These are phyloP conservation scores for Thalassarche chlororhynchos DNA, from an alignment of 2,113 vertebrate species.

Conservation along the genomic window DNA sequence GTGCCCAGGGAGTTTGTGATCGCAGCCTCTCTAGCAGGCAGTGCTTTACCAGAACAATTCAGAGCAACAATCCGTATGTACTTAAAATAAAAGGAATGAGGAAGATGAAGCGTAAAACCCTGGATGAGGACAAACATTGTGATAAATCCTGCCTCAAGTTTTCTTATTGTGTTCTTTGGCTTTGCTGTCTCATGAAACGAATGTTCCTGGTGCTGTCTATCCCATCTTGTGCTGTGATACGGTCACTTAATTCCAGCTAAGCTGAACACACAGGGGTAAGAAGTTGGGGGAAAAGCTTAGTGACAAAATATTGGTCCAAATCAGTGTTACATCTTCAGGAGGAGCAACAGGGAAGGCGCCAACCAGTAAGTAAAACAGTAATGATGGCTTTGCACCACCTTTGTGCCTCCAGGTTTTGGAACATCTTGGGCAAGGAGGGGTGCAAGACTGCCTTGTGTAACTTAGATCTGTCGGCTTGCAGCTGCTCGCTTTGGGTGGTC, in stretches of 20 bases:
- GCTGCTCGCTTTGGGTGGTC: neutral
- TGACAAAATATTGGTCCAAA: neutral
- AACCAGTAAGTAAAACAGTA: neutral
- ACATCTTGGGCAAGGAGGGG: neutral
- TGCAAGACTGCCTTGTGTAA: neutral
- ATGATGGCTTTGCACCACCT: neutral
- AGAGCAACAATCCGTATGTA: slow-evolving; percentile 42
- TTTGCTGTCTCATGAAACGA: neutral
- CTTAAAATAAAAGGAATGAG: slow-evolving; percentile 46
- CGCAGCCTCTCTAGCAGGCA: neutral
- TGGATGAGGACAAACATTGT: neutral
- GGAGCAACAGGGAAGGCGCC: neutral
- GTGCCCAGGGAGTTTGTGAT: slow-evolving; percentile 54
- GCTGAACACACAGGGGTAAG: neutral
- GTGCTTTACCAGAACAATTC: slow-evolving; percentile 50
- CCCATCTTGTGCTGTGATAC: neutral
- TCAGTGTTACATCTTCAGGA: neutral
- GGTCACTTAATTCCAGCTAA: neutral
- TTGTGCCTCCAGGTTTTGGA: neutral
- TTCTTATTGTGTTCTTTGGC: slow-evolving; percentile 23
- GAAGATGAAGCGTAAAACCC: neutral
- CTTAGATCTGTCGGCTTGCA: neutral
- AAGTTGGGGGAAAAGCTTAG: neutral
- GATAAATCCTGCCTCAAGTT: slow-evolving; percentile 25
- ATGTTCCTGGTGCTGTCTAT: neutral